Evolutionary conservation across 2,113 vertebrate genomes (phyloP).

Genomic region (Laterallus jamaicensis): DNA sequence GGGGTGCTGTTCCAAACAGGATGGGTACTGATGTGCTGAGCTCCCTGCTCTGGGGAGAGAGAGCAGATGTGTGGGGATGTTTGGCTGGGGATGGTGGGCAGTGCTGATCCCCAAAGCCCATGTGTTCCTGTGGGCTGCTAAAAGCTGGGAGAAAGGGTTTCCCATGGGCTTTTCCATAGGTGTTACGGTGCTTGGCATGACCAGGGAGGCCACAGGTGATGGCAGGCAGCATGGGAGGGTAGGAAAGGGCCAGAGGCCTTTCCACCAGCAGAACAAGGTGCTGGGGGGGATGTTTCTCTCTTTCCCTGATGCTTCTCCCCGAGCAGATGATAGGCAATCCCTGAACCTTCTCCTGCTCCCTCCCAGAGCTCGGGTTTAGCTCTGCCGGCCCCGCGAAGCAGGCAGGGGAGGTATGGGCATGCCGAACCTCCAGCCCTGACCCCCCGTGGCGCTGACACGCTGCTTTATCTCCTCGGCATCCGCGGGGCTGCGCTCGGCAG

Average conservation of each 20-base stretch:
- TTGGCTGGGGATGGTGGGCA: rapidly evolving
- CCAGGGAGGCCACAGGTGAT: not conserved
- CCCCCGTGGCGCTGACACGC: not conserved
- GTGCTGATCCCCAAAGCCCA: no score
- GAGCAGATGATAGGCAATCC: not conserved
- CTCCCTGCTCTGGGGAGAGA: rapidly evolving
- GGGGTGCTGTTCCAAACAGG: not conserved
- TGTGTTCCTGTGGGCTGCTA: rapidly evolving
- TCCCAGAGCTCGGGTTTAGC: not conserved
- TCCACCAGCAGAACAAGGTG: no score
- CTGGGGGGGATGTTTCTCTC: no score
- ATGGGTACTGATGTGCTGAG: rapidly evolving
- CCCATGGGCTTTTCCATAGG: not conserved
- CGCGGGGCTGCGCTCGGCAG: not conserved
- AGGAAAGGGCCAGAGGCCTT: not conserved
- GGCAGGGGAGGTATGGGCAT: not conserved
- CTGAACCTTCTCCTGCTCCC: not conserved
- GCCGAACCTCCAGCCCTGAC: conserved; percentile 12
- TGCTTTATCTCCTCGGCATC: conserved; percentile 15
- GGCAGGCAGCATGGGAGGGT: not conserved
- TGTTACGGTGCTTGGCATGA: no score
- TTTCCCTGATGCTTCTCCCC: not conserved
- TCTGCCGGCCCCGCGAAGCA: not conserved
- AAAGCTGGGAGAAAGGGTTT: not conserved
- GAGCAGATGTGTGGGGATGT: rapidly evolving